Evolutionary conservation across 2,888 invertebrate species (phyloP), one percentile per base, ranked within the genome.

Genomic region (Laothoe populi): DNA sequence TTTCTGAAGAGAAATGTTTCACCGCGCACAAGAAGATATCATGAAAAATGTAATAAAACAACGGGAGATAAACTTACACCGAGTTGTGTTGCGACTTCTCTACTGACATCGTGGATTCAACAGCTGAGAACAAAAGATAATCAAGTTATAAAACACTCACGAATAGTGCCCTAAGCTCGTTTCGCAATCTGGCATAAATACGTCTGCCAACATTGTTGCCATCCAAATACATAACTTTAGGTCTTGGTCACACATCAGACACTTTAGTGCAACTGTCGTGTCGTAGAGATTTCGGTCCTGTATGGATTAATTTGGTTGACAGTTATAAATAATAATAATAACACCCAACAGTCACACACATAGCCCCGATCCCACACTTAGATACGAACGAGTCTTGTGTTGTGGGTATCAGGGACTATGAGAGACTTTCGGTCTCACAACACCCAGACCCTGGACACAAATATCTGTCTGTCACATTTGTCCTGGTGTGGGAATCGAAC

Each of bases 1-100:
- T 49, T 49, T 53, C 19, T 35, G 53, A 35, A 11, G 53, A 53
- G 31, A 35, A 35, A 60, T 42, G 59, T 24, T 64, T 64, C 63
- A 26, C 58, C 60, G 31, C 26, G 31, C 53, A 10, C 19, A 16
- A 31, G 23, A 26, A 26, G 53, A 35, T 35, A 53, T 53, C 53
- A 35, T 53, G 44, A 45, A 26, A 60, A 60, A 38, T 60, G 45
- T 66, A 46, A 59, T 61, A 44, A 44, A 63, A 66, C 49, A 40
- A 61, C 53, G 11, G 19, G 19, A 19, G 26, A 49, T 62, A 21
- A 23, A 59, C 76, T 74, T 62, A 77, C 77, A 61, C 67, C 3
- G 73, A 70, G 53, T 64, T 63, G 38, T 70, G 67, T 35, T 69
- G 68, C 24, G 68, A 67, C 63, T 73, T 73, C 24, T 64, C 59